Percentiles rank a stretch among this genome's conserved stretches.
phyloP scores from a whole-genome alignment of 2,888 invertebrate species.

The Hemicrepidius hirtus region DNA sequence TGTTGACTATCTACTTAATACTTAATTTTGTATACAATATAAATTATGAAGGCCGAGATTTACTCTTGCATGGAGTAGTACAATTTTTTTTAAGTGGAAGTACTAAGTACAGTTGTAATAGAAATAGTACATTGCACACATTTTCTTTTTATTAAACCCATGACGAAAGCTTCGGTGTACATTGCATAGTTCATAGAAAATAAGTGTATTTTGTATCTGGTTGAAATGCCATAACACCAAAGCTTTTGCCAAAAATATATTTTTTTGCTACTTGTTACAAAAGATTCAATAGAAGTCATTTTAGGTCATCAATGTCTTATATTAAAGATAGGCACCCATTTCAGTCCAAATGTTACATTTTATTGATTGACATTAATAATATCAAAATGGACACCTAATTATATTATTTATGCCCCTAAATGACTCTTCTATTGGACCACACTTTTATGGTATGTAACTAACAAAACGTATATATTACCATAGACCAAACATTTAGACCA shows the following conservation, averaged over 20 bases:
- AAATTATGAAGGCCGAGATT: constrained; percentile 45
- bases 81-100: constrained; percentile 43
- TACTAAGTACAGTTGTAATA: constrained; percentile 46
- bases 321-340: constrained; percentile 63
- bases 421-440: constrained; percentile 61
- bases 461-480: constrained; percentile 31
- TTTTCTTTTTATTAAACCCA: constrained; percentile 26
- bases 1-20: constrained; percentile 41
- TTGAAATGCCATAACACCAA: background rate
- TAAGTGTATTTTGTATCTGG: background rate
- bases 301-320: constrained; percentile 55
- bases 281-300: constrained; percentile 61
- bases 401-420: constrained; percentile 56
- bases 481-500: constrained; percentile 5
- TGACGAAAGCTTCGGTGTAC: constrained; percentile 27
- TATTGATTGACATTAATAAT: constrained; percentile 61
- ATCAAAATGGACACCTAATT: constrained; percentile 53
- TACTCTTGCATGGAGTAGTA: constrained; percentile 37
- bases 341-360: constrained; percentile 63
- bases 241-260: constrained; percentile 16
- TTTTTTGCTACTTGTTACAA: constrained; percentile 11
- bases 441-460: constrained; percentile 44
- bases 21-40: constrained; percentile 42
- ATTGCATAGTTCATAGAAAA: background rate
- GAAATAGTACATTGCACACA: constrained; percentile 51